These are phyloP conservation scores for Hypsopygia costalis DNA, from an alignment of 2,888 invertebrate species.

Conservation along the genomic window DNA sequence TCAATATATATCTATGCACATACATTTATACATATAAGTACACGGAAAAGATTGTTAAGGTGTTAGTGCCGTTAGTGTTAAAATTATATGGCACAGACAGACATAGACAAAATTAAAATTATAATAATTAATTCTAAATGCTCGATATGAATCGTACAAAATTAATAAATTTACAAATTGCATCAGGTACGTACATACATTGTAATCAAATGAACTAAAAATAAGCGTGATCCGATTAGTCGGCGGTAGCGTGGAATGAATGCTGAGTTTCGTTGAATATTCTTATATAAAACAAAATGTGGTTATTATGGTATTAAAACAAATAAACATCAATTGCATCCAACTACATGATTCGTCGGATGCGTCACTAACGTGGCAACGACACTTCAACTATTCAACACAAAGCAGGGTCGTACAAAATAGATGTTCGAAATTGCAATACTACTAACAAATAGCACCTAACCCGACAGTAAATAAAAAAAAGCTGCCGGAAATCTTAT, in stretches of 20 bases:
- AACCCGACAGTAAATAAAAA: slow-evolving; percentile 38
- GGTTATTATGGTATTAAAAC: slow-evolving; percentile 20
- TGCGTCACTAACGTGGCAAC: background rate
- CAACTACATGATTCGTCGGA: background rate
- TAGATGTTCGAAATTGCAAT: slow-evolving; percentile 25
- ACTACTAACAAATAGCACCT: slow-evolving; percentile 66
- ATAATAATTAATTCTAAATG: slow-evolving; percentile 26
- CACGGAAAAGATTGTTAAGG: slow-evolving; percentile 22
- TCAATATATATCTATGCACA: slow-evolving; percentile 27
- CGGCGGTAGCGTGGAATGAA: slow-evolving; percentile 51
- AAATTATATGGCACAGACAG: slow-evolving; percentile 56
- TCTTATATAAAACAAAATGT: slow-evolving; percentile 23
- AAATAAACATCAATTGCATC: slow-evolving; percentile 9
- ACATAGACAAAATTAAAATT: slow-evolving; percentile 36
- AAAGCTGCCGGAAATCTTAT: slow-evolving; percentile 29
- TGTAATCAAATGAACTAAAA: slow-evolving; percentile 42
- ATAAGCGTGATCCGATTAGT: slow-evolving; percentile 40
- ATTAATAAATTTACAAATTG: slow-evolving; percentile 56
- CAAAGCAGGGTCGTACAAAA: slow-evolving; percentile 1
- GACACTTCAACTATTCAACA: background rate
- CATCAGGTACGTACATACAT: slow-evolving; percentile 72
- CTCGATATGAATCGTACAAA: slow-evolving; percentile 44
- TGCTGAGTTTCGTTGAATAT: slow-evolving; percentile 9
- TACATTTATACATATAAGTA: slow-evolving; percentile 24
- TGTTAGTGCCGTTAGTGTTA: slow-evolving; percentile 37